phyloP scores from a whole-genome alignment of 2,888 invertebrate genomes.

The Terebella lapidaria region DNA sequence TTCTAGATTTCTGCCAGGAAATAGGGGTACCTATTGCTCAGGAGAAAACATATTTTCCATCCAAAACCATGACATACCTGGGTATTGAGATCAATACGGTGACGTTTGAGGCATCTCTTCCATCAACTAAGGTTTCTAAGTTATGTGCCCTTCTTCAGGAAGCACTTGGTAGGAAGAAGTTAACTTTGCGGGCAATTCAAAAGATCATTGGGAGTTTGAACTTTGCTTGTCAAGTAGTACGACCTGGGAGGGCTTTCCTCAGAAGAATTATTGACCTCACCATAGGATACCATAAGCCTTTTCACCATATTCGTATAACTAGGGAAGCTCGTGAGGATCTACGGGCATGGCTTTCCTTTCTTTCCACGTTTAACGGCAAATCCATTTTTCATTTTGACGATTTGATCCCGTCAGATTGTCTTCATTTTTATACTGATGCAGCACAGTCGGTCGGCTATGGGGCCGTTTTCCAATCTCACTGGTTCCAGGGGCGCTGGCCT shows the following conservation, averaged over 20 bases:
- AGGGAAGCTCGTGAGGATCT: not conserved
- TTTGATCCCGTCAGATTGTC: too few species aligned
- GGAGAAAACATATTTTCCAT: not conserved
- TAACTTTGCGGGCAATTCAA: not conserved
- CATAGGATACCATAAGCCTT: not conserved
- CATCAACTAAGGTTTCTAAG: not conserved
- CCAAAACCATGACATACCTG: not conserved
- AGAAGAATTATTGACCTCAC: not conserved
- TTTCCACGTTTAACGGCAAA: not conserved
- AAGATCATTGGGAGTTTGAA: not conserved
- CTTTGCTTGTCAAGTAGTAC: not conserved
- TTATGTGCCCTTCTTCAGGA: not conserved
- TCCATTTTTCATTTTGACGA: not conserved
- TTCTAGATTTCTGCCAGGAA: not conserved
- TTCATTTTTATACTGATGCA: too few species aligned
- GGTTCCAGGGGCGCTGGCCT: too few species aligned
- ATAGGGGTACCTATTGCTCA: not conserved
- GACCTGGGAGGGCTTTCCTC: not conserved
- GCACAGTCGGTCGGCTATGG: too few species aligned
- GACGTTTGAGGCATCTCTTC: not conserved
- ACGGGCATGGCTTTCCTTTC: not conserved
- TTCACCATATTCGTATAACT: not conserved
- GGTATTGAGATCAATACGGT: constrained; percentile 1
- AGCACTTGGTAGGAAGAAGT: not conserved
- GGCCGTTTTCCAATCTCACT: too few species aligned